Evolutionary conservation across 37 sponge, comb jelly and placozoan genomes (phyloP), one percentile per base, ranked within the genome.

Genomic region (Eunapius fragilis): DNA sequence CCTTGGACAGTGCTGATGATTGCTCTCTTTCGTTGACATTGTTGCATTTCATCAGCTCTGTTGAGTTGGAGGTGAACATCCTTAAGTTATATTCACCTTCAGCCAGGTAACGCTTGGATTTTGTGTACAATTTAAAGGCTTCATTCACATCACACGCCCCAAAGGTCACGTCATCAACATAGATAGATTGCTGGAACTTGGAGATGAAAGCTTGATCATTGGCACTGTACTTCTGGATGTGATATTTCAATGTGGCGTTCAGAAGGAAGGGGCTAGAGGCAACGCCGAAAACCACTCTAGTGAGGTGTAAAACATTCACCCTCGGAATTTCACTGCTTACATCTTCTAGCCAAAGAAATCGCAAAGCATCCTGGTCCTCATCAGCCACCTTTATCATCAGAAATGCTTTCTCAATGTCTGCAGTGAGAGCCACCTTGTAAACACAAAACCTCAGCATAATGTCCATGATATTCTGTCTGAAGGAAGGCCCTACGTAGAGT

Each of bases 191-290:
- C 74, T 33, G 74, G 58, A 58, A 58, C 58, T 19, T 58, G 58
- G 58, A 58, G 58, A 58, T 58, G 58, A 58, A 58, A 58, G 58
- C 58, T 58, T 58, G 58, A 58, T 58, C 58, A 58, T 19, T 33
- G 31, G 74, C 31, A 31, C 11, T 45, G 31, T 80, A 68, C 25
- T 14, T 80, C 31, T 28, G 30, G 27, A 80, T 4, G 69, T 67
- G 81, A 68, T 80, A 32, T 31, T 68, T 28, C 27, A 80, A 49
- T 31, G 81, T 80, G 27, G 81, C 81, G 31, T 80, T 68, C 69
- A 80, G 69, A 32, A 80, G 81, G 69, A 80, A 80, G 17, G 81
- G 81, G 69, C 81, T 80, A 49, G 81, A 49, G 69, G 69, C 26
- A 12, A 80, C 69, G 26, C 81, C 81, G 26, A 80, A 80, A 9